Base-by-base conservation (phyloP, 2,888 invertebrate species). In the Eumacrocentrus americanus region DNA sequence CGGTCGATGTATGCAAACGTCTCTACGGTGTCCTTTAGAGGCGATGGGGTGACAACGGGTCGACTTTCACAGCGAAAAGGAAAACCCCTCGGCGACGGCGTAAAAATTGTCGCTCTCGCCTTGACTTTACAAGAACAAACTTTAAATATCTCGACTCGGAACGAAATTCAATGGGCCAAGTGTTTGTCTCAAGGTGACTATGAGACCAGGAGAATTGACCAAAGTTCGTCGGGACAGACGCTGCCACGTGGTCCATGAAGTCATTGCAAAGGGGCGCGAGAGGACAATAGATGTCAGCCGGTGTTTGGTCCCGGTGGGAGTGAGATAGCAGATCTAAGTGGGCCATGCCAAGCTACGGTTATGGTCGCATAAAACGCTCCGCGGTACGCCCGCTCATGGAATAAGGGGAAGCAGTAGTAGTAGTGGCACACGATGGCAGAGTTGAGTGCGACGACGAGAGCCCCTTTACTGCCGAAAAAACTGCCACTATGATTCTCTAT, bases 281-380 rank as follows among this genome's bases (percentile, higher is more conserved):
- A 54, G 71, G 75, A 79, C 77, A 77, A 78, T 76, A 78, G 72
- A 76, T 77, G 77, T 73, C 72, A 72, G 55, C 34, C 59, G 58
- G 70, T 68, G 67, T 64, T n/a, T 66, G 66, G 62, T 67, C 69
- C 58, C 67, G 68, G 64, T 69, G 68, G 72, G 70, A 67, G 67
- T 70, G 64, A 70, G 81, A 80, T 80, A 80, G 75, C 70, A 72
- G 77, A 81, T 80, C 81, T 80, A 80, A 81, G 81, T 80, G 78
- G 80, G 80, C 79, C 76, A 80, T 81, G 74, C 76, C 71, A 70
- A 66, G 76, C 78, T 78, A 80, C 71, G 80, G 79, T 81, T 80
- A 81, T 80, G 72, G 78, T 72, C 69, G 70, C 78, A 81, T 81
- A 81, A 81, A 80, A 80, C 76, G 77, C 71, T 78, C 75, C 68